Evolutionary conservation across 2,797 vertebrate genomes (phyloP).

Genomic region (Macropus fuliginosus): DNA sequence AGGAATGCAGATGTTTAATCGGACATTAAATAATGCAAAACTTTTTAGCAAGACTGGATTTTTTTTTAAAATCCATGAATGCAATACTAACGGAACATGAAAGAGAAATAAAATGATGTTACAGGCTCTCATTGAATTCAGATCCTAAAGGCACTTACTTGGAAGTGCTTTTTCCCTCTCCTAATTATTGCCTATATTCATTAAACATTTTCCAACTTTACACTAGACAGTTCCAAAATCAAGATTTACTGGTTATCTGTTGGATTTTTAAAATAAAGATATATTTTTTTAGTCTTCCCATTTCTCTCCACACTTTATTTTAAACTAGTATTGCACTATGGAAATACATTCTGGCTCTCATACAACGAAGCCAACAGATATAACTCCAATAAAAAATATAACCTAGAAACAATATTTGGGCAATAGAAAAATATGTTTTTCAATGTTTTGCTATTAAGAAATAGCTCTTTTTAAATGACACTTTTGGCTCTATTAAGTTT

Average conservation of each 20-base stretch:
- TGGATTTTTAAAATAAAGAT: constrained; percentile 23
- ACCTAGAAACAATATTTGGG: constrained; percentile 66
- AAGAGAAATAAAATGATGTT: neutral
- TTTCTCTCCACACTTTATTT: constrained; percentile 55
- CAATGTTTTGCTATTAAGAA: constrained; percentile 62
- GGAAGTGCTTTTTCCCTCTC: neutral
- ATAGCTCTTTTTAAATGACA: constrained; percentile 59
- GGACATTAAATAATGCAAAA: neutral
- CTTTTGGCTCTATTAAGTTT: constrained; percentile 51
- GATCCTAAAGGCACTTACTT: neutral
- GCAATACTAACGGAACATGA: neutral
- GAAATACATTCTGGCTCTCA: constrained; percentile 14
- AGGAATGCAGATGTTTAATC: constrained; percentile 1
- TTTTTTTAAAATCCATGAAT: neutral
- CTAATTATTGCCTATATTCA: constrained; percentile 4
- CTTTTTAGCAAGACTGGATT: neutral
- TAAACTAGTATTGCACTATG: constrained; percentile 48
- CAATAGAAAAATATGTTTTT: constrained; percentile 75
- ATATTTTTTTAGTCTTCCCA: constrained; percentile 50
- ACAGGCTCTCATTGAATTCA: neutral
- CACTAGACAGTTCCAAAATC: constrained; percentile 17
- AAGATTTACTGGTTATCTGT: constrained; percentile 46
- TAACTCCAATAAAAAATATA: constrained; percentile 64
- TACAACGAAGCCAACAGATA: constrained; percentile 48
- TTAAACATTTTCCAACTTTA: constrained; percentile 8